Conservation (phyloP, 2,113 vertebrate species). For the Osmerus mordax region DNA sequence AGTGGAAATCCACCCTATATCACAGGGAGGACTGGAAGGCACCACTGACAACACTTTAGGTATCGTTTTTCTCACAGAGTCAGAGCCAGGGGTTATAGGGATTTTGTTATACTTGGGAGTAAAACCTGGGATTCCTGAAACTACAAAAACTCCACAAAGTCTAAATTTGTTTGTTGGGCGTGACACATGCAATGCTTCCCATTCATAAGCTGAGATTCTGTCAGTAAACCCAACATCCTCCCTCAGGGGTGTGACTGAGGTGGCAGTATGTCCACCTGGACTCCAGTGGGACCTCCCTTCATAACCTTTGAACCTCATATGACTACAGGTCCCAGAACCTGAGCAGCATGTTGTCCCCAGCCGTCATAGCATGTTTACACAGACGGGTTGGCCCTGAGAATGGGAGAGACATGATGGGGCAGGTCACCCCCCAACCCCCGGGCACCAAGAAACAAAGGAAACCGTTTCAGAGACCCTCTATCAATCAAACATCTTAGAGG, state of each 20-base stretch:
- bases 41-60: conserved; percentile 21
- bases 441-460: conserved; percentile 65
- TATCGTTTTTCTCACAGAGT: not conserved
- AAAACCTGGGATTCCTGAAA: no score
- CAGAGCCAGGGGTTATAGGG: no score
- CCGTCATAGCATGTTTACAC: conserved; percentile 54
- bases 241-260: not conserved
- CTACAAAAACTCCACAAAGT: not conserved
- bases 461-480: conserved; percentile 67
- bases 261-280: conserved; percentile 50
- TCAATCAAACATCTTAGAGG: conserved; percentile 68
- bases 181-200: not conserved
- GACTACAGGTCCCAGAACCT: conserved; percentile 38
- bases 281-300: conserved; percentile 36
- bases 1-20: conserved; percentile 60
- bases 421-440: conserved; percentile 41
- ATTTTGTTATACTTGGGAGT: no score
- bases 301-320: conserved; percentile 54
- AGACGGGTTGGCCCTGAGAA: conserved; percentile 58
- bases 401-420: conserved; percentile 61
- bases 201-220: not conserved
- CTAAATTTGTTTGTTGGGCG: not conserved
- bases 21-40: conserved; percentile 52
- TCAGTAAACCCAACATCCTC: no score
- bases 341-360: conserved; percentile 34